Base-by-base conservation (phyloP, 2,888 invertebrate genomes). In the Cerceris rybyensis region DNA sequence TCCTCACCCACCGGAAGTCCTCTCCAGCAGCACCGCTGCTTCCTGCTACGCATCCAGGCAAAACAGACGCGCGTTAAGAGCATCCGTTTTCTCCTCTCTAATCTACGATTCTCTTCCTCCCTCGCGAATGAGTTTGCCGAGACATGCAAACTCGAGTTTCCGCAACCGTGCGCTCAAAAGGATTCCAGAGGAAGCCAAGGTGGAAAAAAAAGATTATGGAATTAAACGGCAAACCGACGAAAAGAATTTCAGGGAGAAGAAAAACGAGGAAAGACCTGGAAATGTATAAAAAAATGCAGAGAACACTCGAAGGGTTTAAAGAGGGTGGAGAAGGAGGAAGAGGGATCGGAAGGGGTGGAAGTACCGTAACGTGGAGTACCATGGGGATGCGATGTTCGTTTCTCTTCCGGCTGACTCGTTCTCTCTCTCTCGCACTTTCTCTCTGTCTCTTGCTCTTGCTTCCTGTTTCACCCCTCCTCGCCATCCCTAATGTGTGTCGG, bases 401-500 rank as follows among this genome's bases (percentile, higher is more conserved):
- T 49, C 59, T 28, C 42, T 42, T 70, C 75, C 59, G 16, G 8
- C 43, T 17, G 52, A 13, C 46, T 49, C 58, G 57, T 28, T 61
- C 49, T 41, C 67, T 49, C 63, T 14, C 46, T 14, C 55, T 11
- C 28, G 50, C 14, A 7, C 13, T 54, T 8, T 57, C 28, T 55
- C 42, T 50, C n/a, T 57, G 65, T 60, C 61, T 17, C 59, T 49
- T 57, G 17, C 42, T 70, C 75, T 60, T 16, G 7, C 42, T 16
- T 57, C 11, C 43, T 42, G 52, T 6, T 50, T 16, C 49, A 49
- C 60, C 28, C 52, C 71, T 46, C 67, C 57, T 42, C 2, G 49
- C 58, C 28, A 57, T 41, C 60, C 61, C 60, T 70, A 78, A 78
- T 87, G 84, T 86, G 89, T 89, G 89, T 88, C 86, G 89, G 90